Evolutionary conservation across 2,113 vertebrate genomes (phyloP), one percentile per base, ranked within the genome.

Genomic region (Ardeotis arabs): DNA sequence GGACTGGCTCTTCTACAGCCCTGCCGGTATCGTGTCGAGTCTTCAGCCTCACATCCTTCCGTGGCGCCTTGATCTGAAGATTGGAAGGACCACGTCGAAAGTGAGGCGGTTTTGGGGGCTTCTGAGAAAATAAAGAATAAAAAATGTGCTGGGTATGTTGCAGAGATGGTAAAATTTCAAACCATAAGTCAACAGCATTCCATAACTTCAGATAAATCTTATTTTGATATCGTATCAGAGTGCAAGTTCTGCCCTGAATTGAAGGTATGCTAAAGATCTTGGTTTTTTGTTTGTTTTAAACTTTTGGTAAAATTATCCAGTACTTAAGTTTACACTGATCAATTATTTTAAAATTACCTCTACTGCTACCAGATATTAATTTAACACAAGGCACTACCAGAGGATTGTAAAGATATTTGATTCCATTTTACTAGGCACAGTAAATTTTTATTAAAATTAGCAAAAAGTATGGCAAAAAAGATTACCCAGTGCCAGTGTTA

Each of bases 31-130:
- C 96, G 1, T 72, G 96, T 14, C 20, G 94, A 3, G 24, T 23
- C 55, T 96, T 96, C n/a, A n/a, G 24, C 96, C 96, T 81, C 23
- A 4, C 4, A 89, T 97, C 81, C 25, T 90, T 93, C 53, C 84
- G 7, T 20, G 98, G 98, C 7, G 97, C 87, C 39, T 90, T 98
- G 60, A 97, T 90, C 82, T 98, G 94, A 97, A 99, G 97, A 29
- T 91, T 72, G 12, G 98, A 98, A 8, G 98, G 98, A 19, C 98
- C 98, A 55, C 98, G 98, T 37, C 96, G 98, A 79, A 88, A 35
- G 28, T 94, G 87, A 92, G 83, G 85, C 0, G 1, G 95, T 81
- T 98, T 99, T 27, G 81, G 98, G n/a, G 92, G 96, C 72, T 95
- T 98, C 97, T 98, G 78, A 33, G 70, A 47, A 49, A 37, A 82